A percentile compares a stretch with the other conserved stretches of the same genome.
Conservation (phyloP, 2,113 vertebrate species). For the Helogale parvula region DNA sequence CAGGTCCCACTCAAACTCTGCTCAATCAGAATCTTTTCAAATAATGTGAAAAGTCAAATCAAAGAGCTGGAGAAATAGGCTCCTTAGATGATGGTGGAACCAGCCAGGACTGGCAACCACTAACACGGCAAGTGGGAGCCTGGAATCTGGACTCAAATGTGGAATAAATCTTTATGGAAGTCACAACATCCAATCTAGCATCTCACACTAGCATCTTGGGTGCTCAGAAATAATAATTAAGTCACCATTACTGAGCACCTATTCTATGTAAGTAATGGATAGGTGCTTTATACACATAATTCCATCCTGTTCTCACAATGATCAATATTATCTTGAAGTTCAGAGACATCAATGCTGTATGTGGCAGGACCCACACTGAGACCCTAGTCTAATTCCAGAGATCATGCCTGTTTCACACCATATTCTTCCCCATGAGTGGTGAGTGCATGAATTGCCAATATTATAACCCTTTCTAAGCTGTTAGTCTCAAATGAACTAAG, state of each 20-base stretch:
- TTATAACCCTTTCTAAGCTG: not conserved
- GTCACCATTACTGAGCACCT: not conserved
- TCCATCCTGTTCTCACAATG: not conserved
- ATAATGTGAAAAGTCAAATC: not conserved
- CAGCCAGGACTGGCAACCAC: not conserved
- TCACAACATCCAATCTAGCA: not conserved
- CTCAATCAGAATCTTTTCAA: not conserved
- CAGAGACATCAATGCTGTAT: not conserved
- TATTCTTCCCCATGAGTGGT: accelerated
- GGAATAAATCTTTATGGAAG: not conserved
- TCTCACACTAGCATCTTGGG: not conserved
- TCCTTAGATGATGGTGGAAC: not conserved
- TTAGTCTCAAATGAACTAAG: not conserved
- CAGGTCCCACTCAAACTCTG: not conserved
- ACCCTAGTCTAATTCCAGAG: not conserved
- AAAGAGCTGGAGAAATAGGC: not conserved
- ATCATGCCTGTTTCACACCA: not conserved
- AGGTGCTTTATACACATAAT: not conserved
- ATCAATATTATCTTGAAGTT: not conserved
- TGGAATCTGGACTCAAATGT: not conserved
- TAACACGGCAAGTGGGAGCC: not conserved
- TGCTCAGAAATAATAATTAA: not conserved
- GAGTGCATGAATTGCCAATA: not conserved
- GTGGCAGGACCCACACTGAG: not conserved
- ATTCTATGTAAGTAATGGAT: not conserved